phyloP scores from a whole-genome alignment of 2,888 invertebrate species.

The Rhamnusium bicolor region DNA sequence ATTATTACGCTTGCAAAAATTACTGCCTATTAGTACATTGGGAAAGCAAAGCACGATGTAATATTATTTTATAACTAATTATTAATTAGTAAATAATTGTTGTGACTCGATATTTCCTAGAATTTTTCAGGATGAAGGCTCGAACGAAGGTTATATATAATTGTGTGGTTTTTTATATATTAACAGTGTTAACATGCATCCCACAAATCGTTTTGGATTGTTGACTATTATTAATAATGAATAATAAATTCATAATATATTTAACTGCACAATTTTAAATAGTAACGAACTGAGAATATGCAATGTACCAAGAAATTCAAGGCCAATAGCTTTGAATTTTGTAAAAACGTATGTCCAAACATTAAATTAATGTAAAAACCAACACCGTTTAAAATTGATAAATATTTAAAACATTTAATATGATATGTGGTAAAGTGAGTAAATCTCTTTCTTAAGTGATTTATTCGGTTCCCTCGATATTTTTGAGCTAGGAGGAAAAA shows the following conservation, averaged over 20 bases:
- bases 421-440: too few relatives aligned
- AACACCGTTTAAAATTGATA: too few relatives aligned
- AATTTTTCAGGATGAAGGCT: background rate
- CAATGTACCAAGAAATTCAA: too few relatives aligned
- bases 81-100: background rate
- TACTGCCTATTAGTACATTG: background rate
- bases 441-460: too few relatives aligned
- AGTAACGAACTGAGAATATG: too few relatives aligned
- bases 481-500: too few relatives aligned
- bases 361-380: too few relatives aligned
- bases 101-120: background rate
- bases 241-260: background rate
- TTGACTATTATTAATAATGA: background rate
- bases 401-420: too few relatives aligned
- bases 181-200: background rate
- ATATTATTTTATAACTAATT: constrained; percentile 6
- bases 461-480: too few relatives aligned
- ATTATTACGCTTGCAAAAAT: background rate
- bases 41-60: background rate
- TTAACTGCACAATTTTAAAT: background rate
- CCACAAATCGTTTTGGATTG: background rate
- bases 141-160: background rate
- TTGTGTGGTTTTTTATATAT: background rate
- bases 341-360: too few relatives aligned
- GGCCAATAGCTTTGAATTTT: too few relatives aligned